Conservation (phyloP, 2,888 invertebrate species). For the Cephus runcator region DNA sequence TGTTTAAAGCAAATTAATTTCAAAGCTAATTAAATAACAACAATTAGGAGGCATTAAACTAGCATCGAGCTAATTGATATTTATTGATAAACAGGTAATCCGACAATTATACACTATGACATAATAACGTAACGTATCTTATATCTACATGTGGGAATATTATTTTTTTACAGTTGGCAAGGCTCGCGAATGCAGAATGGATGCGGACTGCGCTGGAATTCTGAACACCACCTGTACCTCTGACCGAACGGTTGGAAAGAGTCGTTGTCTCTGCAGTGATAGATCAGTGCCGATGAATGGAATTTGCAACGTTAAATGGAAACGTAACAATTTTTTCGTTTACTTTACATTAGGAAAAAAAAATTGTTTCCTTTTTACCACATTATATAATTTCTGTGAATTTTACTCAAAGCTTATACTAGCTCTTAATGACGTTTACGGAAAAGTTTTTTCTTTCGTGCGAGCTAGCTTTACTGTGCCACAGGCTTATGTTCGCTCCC, state of each 20-base stretch:
- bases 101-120: neutral
- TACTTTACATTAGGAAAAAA: neutral
- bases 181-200: slow-evolving; percentile 73
- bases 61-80: neutral
- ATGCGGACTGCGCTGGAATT: slow-evolving; percentile 74
- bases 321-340: slow-evolving; percentile 66
- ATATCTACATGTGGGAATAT: neutral
- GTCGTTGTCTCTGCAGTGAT: slow-evolving; percentile 77
- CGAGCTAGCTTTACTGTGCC: too few species aligned
- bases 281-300: slow-evolving; percentile 76
- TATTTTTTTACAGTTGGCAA: slow-evolving; percentile 49
- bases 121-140: neutral
- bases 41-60: neutral
- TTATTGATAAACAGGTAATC: neutral
- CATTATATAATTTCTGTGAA: neutral
- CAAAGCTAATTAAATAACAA: neutral
- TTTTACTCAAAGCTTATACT: too few species aligned
- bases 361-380: neutral
- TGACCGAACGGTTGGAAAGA: slow-evolving; percentile 72
- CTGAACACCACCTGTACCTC: slow-evolving; percentile 75
- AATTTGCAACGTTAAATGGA: slow-evolving; percentile 72
- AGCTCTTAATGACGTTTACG: neutral
- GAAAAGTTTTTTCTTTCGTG: neutral
- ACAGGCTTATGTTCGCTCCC: too few species aligned
- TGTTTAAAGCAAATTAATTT: neutral